phyloP scores from a whole-genome alignment of 2,113 vertebrate genomes.

The Osmerus mordax region DNA sequence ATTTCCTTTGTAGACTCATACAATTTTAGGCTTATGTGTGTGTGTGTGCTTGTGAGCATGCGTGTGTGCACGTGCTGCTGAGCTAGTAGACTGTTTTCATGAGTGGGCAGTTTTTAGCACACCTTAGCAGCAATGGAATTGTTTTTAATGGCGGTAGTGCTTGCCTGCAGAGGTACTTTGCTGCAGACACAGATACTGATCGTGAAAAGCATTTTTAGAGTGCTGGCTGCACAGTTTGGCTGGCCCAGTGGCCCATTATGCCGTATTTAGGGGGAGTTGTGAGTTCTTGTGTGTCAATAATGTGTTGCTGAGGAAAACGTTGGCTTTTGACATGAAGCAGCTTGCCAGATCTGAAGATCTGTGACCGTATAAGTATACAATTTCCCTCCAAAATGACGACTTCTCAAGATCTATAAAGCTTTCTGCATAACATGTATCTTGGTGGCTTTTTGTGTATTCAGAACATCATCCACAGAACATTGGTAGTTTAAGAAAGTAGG shows the following conservation, averaged over 20 bases:
- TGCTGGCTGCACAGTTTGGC: not conserved
- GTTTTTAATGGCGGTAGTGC: not conserved
- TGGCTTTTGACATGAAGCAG: not conserved
- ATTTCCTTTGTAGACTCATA: not conserved
- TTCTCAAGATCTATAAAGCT: not conserved
- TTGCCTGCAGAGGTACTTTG: not conserved
- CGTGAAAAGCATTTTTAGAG: not conserved
- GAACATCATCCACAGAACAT: too few species aligned
- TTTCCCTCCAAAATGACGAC: not conserved
- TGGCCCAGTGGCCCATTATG: not conserved
- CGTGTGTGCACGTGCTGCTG: not conserved
- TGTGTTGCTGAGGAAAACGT: not conserved
- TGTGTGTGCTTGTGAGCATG: not conserved
- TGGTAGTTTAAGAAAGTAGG: too few species aligned
- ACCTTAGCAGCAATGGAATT: not conserved
- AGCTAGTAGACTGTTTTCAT: not conserved
- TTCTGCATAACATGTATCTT: too few species aligned
- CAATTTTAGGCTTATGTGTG: not conserved
- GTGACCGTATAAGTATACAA: not conserved
- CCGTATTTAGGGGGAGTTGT: not conserved
- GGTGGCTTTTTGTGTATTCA: too few species aligned
- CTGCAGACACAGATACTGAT: constrained; percentile 3
- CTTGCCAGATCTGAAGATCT: not conserved
- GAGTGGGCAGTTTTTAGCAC: not conserved
- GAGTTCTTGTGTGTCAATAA: not conserved